A percentile compares a stretch with the other conserved stretches of the same genome.
phyloP scores from a whole-genome alignment of 2,888 invertebrate genomes.

The Leptopilina myrica region DNA sequence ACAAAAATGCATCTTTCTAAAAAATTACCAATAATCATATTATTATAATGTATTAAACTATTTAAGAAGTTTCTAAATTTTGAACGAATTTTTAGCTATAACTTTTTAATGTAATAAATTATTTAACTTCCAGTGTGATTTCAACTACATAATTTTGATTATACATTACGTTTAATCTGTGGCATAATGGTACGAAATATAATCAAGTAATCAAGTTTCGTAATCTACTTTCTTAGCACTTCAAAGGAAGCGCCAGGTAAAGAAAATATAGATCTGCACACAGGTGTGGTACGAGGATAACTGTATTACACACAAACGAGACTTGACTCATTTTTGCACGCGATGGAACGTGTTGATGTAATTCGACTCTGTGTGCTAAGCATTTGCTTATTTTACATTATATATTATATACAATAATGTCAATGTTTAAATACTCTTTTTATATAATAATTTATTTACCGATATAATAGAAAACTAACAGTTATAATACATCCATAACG shows the following conservation, averaged over 20 bases:
- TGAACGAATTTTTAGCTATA: too few species aligned
- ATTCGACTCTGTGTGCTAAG: neutral
- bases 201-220: conserved; percentile 8
- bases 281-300: conserved; percentile 31
- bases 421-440: neutral
- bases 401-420: conserved; percentile 10
- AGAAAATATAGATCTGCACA: neutral
- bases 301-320: neutral
- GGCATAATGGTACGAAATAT: neutral
- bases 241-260: conserved; percentile 3
- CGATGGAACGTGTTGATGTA: neutral
- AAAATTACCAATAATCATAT: too few species aligned
- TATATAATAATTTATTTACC: too few species aligned
- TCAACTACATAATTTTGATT: neutral
- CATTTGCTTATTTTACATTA: neutral
- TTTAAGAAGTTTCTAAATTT: too few species aligned
- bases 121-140: too few species aligned
- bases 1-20: too few species aligned
- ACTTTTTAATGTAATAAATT: too few species aligned
- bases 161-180: conserved; percentile 5
- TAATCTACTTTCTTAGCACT: neutral
- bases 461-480: too few species aligned
- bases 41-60: too few species aligned
- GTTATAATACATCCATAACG: too few species aligned
- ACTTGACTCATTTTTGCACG: neutral